These are phyloP conservation scores for Yasuhikotakia modesta DNA, from an alignment of 2,797 vertebrate species.

Conservation along the genomic window DNA sequence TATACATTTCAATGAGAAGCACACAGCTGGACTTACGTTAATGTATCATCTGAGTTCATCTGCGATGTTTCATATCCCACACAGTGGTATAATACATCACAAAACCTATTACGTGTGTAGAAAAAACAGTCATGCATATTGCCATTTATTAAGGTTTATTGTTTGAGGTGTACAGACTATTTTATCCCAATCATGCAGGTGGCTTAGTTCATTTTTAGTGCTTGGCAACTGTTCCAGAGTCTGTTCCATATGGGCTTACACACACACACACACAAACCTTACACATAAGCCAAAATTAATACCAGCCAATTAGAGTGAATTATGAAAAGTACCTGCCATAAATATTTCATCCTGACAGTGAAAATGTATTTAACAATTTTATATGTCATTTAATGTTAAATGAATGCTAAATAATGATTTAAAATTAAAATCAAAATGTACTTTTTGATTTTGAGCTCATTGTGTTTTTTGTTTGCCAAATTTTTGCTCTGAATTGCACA, in stretches of 20 bases:
- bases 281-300: background rate
- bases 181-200: slow-evolving; percentile 53
- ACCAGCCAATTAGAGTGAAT: background rate
- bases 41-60: slow-evolving; percentile 33
- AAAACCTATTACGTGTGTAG: slow-evolving; percentile 16
- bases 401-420: no score
- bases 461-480: background rate
- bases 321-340: background rate
- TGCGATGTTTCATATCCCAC: slow-evolving; percentile 4
- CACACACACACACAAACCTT: background rate
- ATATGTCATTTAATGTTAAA: no score
- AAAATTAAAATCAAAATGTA: background rate
- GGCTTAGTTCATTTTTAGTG: slow-evolving; percentile 26
- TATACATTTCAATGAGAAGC: slow-evolving; percentile 51
- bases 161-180: slow-evolving; percentile 37
- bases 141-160: slow-evolving; percentile 26
- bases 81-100: slow-evolving; percentile 6
- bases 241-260: slow-evolving; percentile 36
- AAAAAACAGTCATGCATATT: background rate
- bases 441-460: background rate
- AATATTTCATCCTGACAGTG: background rate
- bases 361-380: background rate
- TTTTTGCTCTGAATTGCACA: no score
- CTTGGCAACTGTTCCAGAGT: slow-evolving; percentile 44
- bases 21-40: slow-evolving; percentile 37